These are phyloP conservation scores for Ganaspis brasiliensis DNA, from an alignment of 2,888 invertebrate species.

Conservation along the genomic window DNA sequence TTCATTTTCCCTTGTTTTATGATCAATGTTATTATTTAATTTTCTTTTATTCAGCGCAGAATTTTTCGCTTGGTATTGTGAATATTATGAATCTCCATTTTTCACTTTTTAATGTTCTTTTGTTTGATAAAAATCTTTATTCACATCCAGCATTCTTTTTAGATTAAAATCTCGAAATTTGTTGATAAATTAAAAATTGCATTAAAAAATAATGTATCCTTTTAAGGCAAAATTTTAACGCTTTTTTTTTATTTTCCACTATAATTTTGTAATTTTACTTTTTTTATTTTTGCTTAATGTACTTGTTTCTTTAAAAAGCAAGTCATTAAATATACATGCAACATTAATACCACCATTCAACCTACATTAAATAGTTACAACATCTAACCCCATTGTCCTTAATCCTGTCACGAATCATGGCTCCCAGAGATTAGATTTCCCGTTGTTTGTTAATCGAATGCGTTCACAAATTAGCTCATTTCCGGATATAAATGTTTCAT, in stretches of 20 bases:
- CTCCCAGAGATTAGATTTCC: constrained; percentile 26
- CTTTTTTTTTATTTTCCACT: background rate
- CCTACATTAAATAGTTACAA: constrained; percentile 28
- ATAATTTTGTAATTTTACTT: constrained; percentile 1
- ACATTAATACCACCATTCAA: constrained; percentile 10
- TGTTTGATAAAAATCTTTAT: too few species aligned
- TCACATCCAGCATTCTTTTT: too few species aligned
- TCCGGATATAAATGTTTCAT: background rate
- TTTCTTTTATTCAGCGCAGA: background rate
- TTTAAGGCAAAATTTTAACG: too few species aligned
- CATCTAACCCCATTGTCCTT: constrained; percentile 31
- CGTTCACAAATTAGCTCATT: constrained; percentile 18
- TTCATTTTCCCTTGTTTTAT: background rate
- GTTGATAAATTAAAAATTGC: too few species aligned
- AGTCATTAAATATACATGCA: background rate
- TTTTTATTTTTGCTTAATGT: background rate
- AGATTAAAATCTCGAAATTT: too few species aligned
- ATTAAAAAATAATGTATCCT: too few species aligned
- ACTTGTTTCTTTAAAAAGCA: background rate
- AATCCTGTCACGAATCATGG: constrained; percentile 39
- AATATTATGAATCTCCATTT: too few species aligned
- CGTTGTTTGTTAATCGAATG: constrained; percentile 27
- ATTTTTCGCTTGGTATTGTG: background rate
- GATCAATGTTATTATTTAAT: background rate
- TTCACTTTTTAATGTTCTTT: too few species aligned